A percentile compares a stretch with the other conserved stretches of the same genome.
Conservation (phyloP, 1,140 invertebrate genomes). For the Drosophila subobscura region DNA sequence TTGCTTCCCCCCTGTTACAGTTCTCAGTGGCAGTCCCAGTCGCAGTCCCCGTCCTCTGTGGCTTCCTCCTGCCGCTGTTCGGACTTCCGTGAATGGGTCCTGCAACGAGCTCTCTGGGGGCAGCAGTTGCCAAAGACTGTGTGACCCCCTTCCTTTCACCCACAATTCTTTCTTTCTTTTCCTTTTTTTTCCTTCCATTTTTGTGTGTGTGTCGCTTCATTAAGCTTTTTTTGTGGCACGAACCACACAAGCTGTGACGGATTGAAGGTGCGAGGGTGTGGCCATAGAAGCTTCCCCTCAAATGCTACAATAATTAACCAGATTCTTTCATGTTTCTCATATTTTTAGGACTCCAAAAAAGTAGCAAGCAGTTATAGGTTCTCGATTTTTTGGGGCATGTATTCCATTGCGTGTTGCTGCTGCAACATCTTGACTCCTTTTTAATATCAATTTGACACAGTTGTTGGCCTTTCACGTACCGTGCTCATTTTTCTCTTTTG, state of each 20-base stretch:
- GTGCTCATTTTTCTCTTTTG: constrained; percentile 42
- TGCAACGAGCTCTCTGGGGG: constrained; percentile 53
- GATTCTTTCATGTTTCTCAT: too few relatives aligned
- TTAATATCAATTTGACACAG: constrained; percentile 57
- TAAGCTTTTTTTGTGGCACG: constrained; percentile 56
- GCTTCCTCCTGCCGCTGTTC: constrained; percentile 11
- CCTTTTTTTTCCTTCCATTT: neutral
- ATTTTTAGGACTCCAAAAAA: too few relatives aligned
- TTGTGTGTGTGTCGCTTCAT: constrained; percentile 54
- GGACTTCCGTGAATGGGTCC: constrained; percentile 61
- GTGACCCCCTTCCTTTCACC: constrained; percentile 32
- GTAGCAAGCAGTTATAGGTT: too few relatives aligned
- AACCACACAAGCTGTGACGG: constrained; percentile 58
- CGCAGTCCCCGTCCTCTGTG: neutral
- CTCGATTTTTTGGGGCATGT: neutral
- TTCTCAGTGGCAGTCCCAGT: neutral
- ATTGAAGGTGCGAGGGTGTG: constrained; percentile 33
- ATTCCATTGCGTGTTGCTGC: neutral
- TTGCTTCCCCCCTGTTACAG: constrained; percentile 4
- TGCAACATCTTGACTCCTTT: constrained; percentile 48
- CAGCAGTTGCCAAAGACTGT: constrained; percentile 73
- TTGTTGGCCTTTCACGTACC: constrained; percentile 42
- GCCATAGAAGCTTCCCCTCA: too few relatives aligned
- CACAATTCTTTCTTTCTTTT: neutral
- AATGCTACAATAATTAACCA: constrained; percentile 31